Base-by-base conservation (phyloP, 2,888 invertebrate genomes). In the Epistrophe eligans region DNA sequence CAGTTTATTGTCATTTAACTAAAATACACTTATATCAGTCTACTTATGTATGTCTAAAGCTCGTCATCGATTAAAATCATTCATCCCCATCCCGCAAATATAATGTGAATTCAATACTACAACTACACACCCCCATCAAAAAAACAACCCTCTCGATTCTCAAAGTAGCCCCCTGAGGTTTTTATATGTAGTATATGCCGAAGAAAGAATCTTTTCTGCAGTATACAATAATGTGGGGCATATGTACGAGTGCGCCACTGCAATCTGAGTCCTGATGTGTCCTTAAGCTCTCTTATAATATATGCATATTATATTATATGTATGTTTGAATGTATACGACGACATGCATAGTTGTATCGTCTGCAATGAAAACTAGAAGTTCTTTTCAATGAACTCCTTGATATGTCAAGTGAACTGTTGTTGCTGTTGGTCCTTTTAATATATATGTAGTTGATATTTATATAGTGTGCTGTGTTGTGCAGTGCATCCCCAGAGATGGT, bases 321-420 rank as follows among this genome's bases (percentile, higher is more conserved):
- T n/a, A n/a, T n/a, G n/a, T n/a, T n/a, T n/a, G n/a, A n/a, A n/a
- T 19, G 35, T 9, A 35, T 11, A 35, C 13, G 9, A 52, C 40
- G 11, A 35, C n/a, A 43, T 50, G 13, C 11, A 50, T 19, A 50
- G 8, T n/a, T 60, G 58, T 64, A 32, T 57, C 35, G 64, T 45
- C 43, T 74, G 74, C 80, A 72, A 76, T 72, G 64, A 72, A 84
- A 79, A 48, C 70, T 77, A 84, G 73, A 81, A 73, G 62, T 73
- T 70, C 71, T 70, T 81, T 81, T 85, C 85, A 81, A 81, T 85
- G 72, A 77, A 85, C 77, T 77, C 67, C 81, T 85, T 77, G 77
- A 84, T 84, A 81, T 85, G 81, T 85, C 85, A 85, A 85, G 85
- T 81, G 85, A 70, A 64, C 50, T 64, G 67, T 73, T 73, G 60